These are phyloP conservation scores for Gambusia yucatana DNA, from an alignment of 2,797 vertebrate genomes.

Conservation along the genomic window DNA sequence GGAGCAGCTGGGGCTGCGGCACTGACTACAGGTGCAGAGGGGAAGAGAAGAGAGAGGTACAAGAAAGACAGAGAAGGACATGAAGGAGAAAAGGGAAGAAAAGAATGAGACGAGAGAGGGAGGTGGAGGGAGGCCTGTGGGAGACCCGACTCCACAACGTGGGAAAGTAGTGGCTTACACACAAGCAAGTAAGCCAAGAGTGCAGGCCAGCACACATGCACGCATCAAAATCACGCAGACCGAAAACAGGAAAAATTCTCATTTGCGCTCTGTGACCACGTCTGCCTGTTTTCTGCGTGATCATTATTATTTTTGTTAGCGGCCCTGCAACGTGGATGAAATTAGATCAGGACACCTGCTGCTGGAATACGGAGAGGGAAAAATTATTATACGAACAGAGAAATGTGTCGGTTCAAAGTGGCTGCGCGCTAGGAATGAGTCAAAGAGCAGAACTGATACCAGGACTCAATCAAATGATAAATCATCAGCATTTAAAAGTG, in stretches of 20 bases:
- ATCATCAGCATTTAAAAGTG: constrained; percentile 45
- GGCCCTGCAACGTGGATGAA: constrained; percentile 66
- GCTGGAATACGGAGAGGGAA: constrained; percentile 59
- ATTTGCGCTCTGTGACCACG: constrained; percentile 37
- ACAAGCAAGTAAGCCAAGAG: constrained; percentile 74
- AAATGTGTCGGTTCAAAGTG: constrained; percentile 22
- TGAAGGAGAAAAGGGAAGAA: constrained; percentile 16
- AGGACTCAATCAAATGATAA: constrained; percentile 71
- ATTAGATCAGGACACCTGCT: constrained; percentile 75
- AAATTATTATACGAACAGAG: constrained; percentile 13
- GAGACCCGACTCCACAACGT: constrained; percentile 76
- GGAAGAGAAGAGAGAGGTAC: constrained; percentile 51
- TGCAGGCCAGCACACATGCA: constrained; percentile 54
- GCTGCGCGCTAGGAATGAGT: constrained; percentile 24
- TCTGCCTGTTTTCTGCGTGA: constrained; percentile 44
- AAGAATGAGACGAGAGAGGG: constrained; percentile 40
- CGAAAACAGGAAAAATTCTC: constrained; percentile 46
- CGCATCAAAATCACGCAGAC: constrained; percentile 55
- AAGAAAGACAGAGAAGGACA: constrained; percentile 30
- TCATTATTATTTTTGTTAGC: constrained; percentile 64
- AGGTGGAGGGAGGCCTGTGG: constrained; percentile 68
- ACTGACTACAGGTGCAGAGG: constrained; percentile 81
- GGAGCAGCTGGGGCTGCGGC: constrained; percentile 76
- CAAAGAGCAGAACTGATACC: constrained; percentile 18
- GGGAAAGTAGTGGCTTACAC: constrained; percentile 81